These are phyloP conservation scores for Alligator sinensis DNA, from an alignment of 2,113 vertebrate species.

Conservation along the genomic window DNA sequence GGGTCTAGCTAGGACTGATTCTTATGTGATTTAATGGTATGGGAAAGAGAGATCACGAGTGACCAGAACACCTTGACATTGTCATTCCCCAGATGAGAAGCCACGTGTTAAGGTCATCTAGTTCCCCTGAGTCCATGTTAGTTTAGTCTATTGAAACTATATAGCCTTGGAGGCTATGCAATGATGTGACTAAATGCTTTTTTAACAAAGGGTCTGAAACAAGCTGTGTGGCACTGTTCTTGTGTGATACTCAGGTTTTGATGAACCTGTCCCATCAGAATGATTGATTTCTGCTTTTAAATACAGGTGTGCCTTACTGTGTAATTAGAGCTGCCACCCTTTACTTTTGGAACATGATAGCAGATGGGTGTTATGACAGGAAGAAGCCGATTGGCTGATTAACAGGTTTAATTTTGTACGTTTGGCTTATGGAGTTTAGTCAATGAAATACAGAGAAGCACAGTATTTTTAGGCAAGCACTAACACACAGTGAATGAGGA, in stretches of 20 bases:
- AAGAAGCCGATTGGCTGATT: not conserved
- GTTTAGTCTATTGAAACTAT: not conserved
- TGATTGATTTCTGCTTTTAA: accelerated
- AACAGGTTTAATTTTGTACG: not conserved
- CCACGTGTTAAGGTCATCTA: not conserved
- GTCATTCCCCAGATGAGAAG: too few species aligned
- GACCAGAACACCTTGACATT: too few species aligned
- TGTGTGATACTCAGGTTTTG: not conserved
- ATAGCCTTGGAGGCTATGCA: not conserved
- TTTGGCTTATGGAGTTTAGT: not conserved
- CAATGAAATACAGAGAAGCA: not conserved
- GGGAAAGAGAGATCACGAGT: not conserved
- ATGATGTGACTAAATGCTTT: not conserved
- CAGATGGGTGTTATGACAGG: not conserved
- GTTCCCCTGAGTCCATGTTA: not conserved
- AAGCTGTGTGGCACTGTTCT: not conserved
- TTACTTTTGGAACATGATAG: too few species aligned
- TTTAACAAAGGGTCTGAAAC: not conserved
- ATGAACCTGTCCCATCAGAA: accelerated
- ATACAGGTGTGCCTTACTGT: not conserved
- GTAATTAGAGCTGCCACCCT: not conserved
- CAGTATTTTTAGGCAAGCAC: not conserved
- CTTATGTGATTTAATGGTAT: not conserved
- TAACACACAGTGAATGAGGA: not conserved
- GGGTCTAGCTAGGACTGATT: not conserved